These are phyloP conservation scores for Hystrix cristata DNA, from an alignment of 2,113 vertebrate genomes.

Conservation along the genomic window DNA sequence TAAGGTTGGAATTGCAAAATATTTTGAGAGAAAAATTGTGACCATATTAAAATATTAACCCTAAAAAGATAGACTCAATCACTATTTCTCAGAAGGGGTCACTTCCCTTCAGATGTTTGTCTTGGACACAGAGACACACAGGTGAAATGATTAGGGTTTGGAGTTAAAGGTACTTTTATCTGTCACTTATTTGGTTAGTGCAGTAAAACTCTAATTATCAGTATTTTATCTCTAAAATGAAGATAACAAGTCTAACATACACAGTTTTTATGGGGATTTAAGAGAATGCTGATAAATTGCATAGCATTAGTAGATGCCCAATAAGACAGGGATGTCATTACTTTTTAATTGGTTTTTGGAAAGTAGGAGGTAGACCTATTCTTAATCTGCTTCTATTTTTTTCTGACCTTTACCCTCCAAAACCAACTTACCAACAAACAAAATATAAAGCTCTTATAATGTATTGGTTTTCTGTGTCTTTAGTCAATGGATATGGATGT, in stretches of 20 bases:
- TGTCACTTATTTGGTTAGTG: not conserved
- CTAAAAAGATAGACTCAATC: not conserved
- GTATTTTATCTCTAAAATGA: not conserved
- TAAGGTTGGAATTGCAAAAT: constrained; percentile 8
- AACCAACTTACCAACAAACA: not conserved
- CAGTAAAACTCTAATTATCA: not conserved
- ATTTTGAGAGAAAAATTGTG: constrained; percentile 11
- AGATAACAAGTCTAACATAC: not conserved
- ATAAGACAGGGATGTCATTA: not conserved
- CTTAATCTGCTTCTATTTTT: not conserved
- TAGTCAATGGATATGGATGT: not conserved
- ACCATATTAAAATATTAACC: constrained; percentile 2
- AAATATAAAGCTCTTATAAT: not conserved
- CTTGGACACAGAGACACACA: not conserved
- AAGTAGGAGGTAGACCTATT: not conserved
- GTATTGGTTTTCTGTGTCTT: not conserved
- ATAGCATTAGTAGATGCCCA: not conserved
- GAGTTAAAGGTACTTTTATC: not conserved
- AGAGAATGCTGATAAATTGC: not conserved
- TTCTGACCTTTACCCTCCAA: not conserved
- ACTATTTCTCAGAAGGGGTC: not conserved
- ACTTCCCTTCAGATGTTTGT: not conserved
- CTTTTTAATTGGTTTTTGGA: constrained; percentile 28
- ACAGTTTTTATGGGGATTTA: not conserved
- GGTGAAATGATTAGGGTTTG: not conserved